Conservation (phyloP, 2,113 vertebrate species). For the Cyanistes caeruleus region DNA sequence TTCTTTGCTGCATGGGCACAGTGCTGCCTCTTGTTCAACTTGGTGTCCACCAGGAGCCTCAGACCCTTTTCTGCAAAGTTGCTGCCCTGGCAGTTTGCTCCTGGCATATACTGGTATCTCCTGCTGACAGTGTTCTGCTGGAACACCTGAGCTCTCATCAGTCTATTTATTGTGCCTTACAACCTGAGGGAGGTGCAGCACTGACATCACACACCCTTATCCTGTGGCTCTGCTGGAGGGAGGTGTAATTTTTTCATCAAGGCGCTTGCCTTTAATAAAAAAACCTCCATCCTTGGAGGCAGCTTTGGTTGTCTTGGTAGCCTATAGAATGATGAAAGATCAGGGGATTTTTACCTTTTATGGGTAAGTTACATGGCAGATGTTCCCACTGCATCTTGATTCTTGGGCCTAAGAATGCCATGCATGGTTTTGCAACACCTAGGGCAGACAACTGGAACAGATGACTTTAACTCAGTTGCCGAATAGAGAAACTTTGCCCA, state of each 20-base stretch:
- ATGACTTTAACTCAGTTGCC: not conserved
- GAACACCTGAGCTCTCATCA: not conserved
- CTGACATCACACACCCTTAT: not conserved
- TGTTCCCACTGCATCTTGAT: not conserved
- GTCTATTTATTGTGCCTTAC: not conserved
- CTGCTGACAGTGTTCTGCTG: not conserved
- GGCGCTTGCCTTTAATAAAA: not conserved
- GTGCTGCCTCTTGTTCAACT: not conserved
- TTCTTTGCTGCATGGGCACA: not conserved
- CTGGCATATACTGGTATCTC: not conserved
- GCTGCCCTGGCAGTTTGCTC: not conserved
- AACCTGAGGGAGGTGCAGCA: not conserved
- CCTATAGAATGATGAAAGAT: not conserved
- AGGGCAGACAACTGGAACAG: not conserved
- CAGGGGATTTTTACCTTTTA: not conserved
- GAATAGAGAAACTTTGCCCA: not conserved
- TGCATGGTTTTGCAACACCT: not conserved
- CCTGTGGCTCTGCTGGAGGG: not conserved
- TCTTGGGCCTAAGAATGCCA: not conserved
- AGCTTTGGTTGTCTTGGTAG: not conserved
- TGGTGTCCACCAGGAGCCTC: not conserved
- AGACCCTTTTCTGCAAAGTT: not conserved
- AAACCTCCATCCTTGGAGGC: not conserved
- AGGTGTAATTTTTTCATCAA: not conserved
- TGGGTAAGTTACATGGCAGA: not conserved